These are phyloP conservation scores for Eristalinus sepulchralis DNA, from an alignment of 2,888 invertebrate species.

Conservation along the genomic window DNA sequence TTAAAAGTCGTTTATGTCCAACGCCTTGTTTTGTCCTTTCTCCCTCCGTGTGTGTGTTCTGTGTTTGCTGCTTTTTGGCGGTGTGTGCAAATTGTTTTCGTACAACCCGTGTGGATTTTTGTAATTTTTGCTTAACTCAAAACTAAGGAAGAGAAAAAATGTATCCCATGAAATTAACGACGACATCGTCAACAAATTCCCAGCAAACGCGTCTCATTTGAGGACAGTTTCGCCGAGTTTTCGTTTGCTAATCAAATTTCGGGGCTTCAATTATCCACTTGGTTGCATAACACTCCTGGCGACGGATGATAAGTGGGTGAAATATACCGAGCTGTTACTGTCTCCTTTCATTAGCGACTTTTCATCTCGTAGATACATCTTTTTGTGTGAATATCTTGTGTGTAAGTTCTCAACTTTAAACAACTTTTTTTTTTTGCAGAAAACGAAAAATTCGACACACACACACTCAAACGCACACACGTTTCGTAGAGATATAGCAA, in stretches of 20 bases:
- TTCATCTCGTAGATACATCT: constrained; percentile 21
- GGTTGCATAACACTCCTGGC: constrained; percentile 64
- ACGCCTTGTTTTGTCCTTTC: constrained; percentile 4
- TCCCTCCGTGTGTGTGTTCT: constrained; percentile 8
- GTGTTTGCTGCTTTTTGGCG: constrained; percentile 22
- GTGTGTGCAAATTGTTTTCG: constrained; percentile 39
- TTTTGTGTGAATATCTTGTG: background rate
- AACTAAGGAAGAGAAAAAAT: constrained; percentile 19
- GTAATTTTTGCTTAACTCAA: constrained; percentile 4
- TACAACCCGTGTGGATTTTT: constrained; percentile 14
- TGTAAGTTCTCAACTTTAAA: background rate
- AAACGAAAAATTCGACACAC: background rate
- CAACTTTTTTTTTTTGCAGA: constrained; percentile 10
- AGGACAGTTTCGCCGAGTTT: background rate
- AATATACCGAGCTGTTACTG: background rate
- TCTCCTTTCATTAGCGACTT: background rate
- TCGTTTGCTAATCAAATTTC: constrained; percentile 13
- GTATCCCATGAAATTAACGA: constrained; percentile 40
- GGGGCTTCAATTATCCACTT: constrained; percentile 19
- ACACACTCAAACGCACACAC: background rate
- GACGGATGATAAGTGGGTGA: constrained; percentile 46
- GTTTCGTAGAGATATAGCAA: background rate
- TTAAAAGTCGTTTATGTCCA: constrained; percentile 29
- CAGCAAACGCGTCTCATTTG: constrained; percentile 13
- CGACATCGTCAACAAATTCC: background rate